These are phyloP conservation scores for Pocillopora verrucosa DNA, from an alignment of 64 coral and sea anemone species.

Conservation along the genomic window DNA sequence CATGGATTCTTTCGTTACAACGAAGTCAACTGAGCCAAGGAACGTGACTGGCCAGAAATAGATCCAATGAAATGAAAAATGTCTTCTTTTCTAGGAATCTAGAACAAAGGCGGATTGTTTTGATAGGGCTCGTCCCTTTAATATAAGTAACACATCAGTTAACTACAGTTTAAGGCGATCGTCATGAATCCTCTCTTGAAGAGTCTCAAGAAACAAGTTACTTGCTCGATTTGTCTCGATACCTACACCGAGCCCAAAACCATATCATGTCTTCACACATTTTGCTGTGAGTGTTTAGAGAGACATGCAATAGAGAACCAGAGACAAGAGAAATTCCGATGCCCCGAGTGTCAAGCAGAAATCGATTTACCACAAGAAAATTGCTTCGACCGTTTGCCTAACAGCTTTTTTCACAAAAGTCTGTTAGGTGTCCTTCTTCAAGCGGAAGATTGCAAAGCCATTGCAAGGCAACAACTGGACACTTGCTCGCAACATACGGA, in stretches of 20 bases:
- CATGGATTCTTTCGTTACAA: too few relatives aligned
- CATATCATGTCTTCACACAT: too few relatives aligned
- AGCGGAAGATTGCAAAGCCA: background rate
- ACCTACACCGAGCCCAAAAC: too few relatives aligned
- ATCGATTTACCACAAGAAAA: constrained; percentile 5
- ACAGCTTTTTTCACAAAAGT: constrained; percentile 35
- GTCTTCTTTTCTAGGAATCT: background rate
- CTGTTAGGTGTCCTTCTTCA: background rate
- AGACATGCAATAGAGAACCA: too few relatives aligned
- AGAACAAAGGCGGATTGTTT: too few relatives aligned
- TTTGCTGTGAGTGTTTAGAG: too few relatives aligned
- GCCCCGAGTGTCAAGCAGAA: constrained; percentile 16
- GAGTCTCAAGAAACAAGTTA: too few relatives aligned
- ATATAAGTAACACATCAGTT: too few relatives aligned
- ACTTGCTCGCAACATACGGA: background rate
- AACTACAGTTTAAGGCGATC: too few relatives aligned
- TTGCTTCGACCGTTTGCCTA: background rate
- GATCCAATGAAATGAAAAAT: background rate
- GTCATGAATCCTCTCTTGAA: too few relatives aligned
- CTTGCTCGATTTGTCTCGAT: too few relatives aligned
- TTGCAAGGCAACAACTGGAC: background rate
- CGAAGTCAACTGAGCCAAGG: background rate
- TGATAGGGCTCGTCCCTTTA: too few relatives aligned
- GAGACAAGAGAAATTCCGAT: background rate
- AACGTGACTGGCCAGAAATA: background rate